phyloP scores from a whole-genome alignment of 2,888 invertebrate species.

The Ophraella communa region DNA sequence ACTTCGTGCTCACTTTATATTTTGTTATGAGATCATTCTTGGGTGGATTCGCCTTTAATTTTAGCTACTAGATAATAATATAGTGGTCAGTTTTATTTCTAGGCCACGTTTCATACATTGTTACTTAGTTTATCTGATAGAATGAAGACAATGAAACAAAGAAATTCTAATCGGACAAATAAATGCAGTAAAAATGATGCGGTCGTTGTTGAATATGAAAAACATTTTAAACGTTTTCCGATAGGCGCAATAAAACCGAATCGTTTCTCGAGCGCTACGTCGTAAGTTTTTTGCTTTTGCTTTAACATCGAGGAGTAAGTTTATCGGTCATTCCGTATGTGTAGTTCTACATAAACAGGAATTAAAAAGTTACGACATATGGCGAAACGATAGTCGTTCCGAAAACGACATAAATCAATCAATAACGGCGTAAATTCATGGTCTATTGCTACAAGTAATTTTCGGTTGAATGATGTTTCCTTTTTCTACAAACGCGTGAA shows the following conservation, averaged over 20 bases:
- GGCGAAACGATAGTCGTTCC: slow-evolving; percentile 30
- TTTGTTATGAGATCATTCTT: too few relatives aligned
- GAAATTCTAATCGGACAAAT: too few relatives aligned
- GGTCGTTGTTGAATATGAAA: too few relatives aligned
- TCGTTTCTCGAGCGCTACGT: background rate
- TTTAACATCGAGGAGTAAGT: background rate
- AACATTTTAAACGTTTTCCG: too few relatives aligned
- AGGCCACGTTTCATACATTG: too few relatives aligned
- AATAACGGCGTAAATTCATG: slow-evolving; percentile 27
- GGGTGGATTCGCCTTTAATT: too few relatives aligned
- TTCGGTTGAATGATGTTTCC: slow-evolving; percentile 39
- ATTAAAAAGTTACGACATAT: slow-evolving; percentile 23
- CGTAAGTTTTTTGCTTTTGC: background rate
- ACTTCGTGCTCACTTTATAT: too few relatives aligned
- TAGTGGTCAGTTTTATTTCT: too few relatives aligned
- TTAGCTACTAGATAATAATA: too few relatives aligned
- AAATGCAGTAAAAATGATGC: too few relatives aligned
- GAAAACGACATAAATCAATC: slow-evolving; percentile 33
- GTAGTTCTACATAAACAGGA: slow-evolving; percentile 8
- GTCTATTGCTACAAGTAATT: slow-evolving; percentile 36
- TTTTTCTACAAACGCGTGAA: slow-evolving; percentile 36
- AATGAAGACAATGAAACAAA: too few relatives aligned
- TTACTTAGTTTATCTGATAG: too few relatives aligned
- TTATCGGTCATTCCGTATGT: slow-evolving; percentile 1
- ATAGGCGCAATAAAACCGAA: background rate